A percentile compares a stretch with the other conserved stretches of the same genome.
phyloP scores from a whole-genome alignment of 2,113 vertebrate genomes.

The Probosciger aterrimus region DNA sequence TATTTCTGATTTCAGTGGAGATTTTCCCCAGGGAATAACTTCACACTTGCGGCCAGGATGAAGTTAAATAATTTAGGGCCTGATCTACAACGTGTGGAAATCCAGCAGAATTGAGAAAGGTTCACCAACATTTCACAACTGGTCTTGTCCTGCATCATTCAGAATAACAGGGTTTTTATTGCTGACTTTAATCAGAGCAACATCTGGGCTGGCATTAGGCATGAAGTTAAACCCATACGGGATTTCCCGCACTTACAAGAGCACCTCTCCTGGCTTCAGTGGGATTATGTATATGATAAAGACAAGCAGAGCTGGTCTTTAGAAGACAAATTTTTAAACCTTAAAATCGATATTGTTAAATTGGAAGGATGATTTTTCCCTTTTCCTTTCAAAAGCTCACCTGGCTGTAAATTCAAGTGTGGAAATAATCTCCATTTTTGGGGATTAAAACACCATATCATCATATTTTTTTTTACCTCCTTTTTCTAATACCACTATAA shows the following conservation, averaged over 20 bases:
- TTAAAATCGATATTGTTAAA: not conserved
- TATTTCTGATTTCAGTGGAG: not conserved
- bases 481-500: not conserved
- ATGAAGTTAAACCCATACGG: not conserved
- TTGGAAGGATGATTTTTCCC: not conserved
- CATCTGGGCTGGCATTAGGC: not conserved
- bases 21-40: conserved; percentile 2
- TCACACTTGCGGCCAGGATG: not conserved
- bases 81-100: conserved; percentile 15
- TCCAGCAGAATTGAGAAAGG: not conserved
- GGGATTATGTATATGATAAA: not conserved
- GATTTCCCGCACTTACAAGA: not conserved
- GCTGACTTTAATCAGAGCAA: conserved; percentile 1
- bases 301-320: not conserved
- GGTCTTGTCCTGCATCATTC: not conserved
- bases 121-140: not conserved
- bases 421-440: not conserved
- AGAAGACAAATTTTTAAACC: conserved; percentile 9
- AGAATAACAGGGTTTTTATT: not conserved
- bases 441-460: not conserved
- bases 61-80: not conserved
- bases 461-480: not conserved
- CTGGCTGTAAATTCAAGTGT: not conserved
- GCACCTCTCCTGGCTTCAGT: not conserved
- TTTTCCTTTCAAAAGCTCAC: not conserved